phyloP scores from a whole-genome alignment of 2,888 invertebrate species.

The Latrodectus elegans region DNA sequence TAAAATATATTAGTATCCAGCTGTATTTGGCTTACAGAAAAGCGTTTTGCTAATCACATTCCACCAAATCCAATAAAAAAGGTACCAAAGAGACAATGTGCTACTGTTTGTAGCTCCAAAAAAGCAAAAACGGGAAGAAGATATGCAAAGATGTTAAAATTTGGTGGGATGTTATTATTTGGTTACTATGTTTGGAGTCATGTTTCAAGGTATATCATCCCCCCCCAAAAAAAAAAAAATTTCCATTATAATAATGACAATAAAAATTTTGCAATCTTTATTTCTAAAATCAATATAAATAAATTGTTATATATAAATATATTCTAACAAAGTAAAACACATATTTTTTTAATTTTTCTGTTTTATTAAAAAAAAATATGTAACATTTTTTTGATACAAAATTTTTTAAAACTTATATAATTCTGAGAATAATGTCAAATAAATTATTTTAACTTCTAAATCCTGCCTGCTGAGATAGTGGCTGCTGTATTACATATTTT shows the following conservation, averaged over 20 bases:
- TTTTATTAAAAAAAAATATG: neutral
- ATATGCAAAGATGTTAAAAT: slow-evolving; percentile 19
- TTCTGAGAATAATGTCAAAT: neutral
- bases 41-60: slow-evolving; percentile 28
- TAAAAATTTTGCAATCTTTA: neutral
- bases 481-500: neutral
- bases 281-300: neutral
- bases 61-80: slow-evolving; percentile 9
- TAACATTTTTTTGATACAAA: neutral
- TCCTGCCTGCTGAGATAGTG: neutral
- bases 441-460: neutral
- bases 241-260: neutral
- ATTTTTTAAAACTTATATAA: neutral
- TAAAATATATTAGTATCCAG: slow-evolving; percentile 25
- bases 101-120: slow-evolving; percentile 17
- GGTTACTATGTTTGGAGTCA: slow-evolving; percentile 5
- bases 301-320: neutral
- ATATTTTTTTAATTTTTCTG: neutral
- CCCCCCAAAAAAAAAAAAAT: neutral
- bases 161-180: neutral
- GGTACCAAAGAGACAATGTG: slow-evolving; percentile 22
- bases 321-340: neutral
- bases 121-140: slow-evolving; percentile 29
- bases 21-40: slow-evolving; percentile 28
- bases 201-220: slow-evolving; percentile 16